Percentiles rank a stretch among this genome's conserved stretches.
Evolutionary conservation across 2,888 invertebrate species (phyloP).

Genomic region (Gerris lacustris): DNA sequence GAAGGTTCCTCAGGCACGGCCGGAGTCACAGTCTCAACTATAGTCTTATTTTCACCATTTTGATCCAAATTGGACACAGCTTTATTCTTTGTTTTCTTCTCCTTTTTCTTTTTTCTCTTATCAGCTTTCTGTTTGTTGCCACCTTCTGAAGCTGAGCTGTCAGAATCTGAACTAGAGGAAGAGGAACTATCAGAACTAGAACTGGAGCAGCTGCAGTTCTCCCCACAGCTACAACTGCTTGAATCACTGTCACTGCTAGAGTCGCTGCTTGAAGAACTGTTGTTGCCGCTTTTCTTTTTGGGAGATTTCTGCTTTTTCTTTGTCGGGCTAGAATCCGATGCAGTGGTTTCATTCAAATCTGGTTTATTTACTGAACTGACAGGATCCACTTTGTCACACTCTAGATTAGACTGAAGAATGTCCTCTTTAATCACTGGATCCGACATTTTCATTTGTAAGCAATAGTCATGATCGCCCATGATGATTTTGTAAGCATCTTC

Average conservation of each 20-base stretch:
- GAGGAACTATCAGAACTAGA: constrained; percentile 54
- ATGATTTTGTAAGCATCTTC: constrained; percentile 25
- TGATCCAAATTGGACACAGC: constrained; percentile 19
- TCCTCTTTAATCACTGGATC: constrained; percentile 26
- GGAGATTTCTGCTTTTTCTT: constrained; percentile 41
- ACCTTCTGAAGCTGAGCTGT: constrained; percentile 49
- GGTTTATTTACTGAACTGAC: background rate
- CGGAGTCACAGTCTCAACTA: constrained; percentile 33
- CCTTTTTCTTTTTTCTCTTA: constrained; percentile 42
- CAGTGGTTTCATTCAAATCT: constrained; percentile 15
- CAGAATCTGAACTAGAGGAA: constrained; percentile 46
- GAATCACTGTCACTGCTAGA: constrained; percentile 66
- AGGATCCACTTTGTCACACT: constrained; percentile 28
- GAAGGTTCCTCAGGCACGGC: constrained; percentile 45
- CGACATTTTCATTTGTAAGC: constrained; percentile 22
- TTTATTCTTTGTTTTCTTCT: constrained; percentile 33
- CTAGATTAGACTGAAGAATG: constrained; percentile 30
- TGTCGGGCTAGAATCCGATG: constrained; percentile 16
- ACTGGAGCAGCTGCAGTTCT: constrained; percentile 70
- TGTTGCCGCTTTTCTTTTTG: constrained; percentile 41
- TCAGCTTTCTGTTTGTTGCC: constrained; percentile 42
- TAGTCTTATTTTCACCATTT: constrained; percentile 21
- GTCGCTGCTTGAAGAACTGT: constrained; percentile 56
- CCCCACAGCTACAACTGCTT: constrained; percentile 65
- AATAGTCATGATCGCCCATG: constrained; percentile 31